Base-by-base conservation (phyloP, 2,888 invertebrate species). In the Ischnus inquisitorius region DNA sequence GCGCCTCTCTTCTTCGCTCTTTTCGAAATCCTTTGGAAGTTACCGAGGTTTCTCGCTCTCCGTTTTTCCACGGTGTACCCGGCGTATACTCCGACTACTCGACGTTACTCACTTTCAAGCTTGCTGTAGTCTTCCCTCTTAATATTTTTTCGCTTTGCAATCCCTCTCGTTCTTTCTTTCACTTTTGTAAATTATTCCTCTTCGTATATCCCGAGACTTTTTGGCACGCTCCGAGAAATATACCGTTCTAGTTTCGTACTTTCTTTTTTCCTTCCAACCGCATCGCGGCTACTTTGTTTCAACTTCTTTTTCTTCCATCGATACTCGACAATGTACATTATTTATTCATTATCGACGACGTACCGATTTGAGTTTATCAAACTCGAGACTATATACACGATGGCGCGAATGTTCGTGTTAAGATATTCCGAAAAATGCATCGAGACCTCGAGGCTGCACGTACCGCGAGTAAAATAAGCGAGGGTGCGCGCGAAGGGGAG, bases 51-150 rank as follows among this genome's bases (percentile, higher is more conserved):
- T 75, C 79, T 51, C 68, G 25, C 72, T 16, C 82, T 71, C 65
- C 1, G 3, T n/a, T 60, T 57, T 57, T 60, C 22, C 57, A 3
- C 60, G 14, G 25, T 6, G 14, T 28, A 25, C 60, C 77, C 75
- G 65, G 77, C 83, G 64, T 74, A 85, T 77, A 75, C 82, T 54
- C 71, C 60, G 25, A 62, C 72, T 81, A 78, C 81, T 76, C 86
- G 83, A 79, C 84, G 82, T 85, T 88, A 85, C 82, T 86, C 84
- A 85, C 75, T 85, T 76, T 76, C 65, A 62, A 62, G 74, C 54
- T 82, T 76, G 25, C 82, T 79, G n/a, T 34, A 51, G 39, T 51
- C 68, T 54, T 75, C 62, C 48, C 79, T 71, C 79, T 79, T 76
- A 79, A 79, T 79, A 76, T 75, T 79, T 65, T 64, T 54, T 76